These are phyloP conservation scores for Platichthys flesus DNA, from an alignment of 2,113 vertebrate species.

Conservation along the genomic window DNA sequence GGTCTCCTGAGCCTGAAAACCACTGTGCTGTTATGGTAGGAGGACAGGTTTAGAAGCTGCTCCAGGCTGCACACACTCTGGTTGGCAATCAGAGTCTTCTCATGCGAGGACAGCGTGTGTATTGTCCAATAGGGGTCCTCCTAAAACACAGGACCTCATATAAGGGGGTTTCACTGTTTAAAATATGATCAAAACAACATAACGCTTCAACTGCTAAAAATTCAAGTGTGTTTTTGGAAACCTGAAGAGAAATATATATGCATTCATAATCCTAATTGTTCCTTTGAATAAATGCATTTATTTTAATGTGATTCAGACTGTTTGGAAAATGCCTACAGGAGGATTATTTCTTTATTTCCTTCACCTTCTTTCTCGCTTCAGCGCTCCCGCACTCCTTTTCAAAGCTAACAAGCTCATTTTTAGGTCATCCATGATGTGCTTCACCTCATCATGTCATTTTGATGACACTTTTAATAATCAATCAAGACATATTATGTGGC, in stretches of 20 bases:
- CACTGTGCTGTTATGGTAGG: slow-evolving; percentile 83
- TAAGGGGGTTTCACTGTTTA: neutral
- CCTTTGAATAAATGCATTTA: slow-evolving; percentile 4
- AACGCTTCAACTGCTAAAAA: neutral
- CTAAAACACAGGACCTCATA: slow-evolving; percentile 71
- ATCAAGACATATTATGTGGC: neutral
- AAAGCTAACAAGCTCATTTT: neutral
- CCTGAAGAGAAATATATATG: neutral
- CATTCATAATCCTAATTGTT: neutral
- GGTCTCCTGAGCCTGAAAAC: slow-evolving; percentile 87
- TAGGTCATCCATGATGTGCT: neutral
- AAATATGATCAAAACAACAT: neutral
- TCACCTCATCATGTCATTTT: neutral
- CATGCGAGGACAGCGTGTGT: slow-evolving; percentile 78
- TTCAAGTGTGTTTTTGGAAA: neutral
- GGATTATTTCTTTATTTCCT: neutral
- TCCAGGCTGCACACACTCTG: slow-evolving; percentile 92
- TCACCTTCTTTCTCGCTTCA: neutral
- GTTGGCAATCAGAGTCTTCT: slow-evolving; percentile 85
- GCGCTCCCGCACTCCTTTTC: neutral
- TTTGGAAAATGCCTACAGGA: slow-evolving; percentile 2
- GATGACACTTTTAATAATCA: neutral
- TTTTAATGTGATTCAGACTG: neutral
- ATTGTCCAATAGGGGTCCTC: slow-evolving; percentile 92
- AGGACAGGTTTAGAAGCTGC: slow-evolving; percentile 86